Evolutionary conservation across 2,113 vertebrate genomes (phyloP).

Genomic region (Phaethornis superciliosus): DNA sequence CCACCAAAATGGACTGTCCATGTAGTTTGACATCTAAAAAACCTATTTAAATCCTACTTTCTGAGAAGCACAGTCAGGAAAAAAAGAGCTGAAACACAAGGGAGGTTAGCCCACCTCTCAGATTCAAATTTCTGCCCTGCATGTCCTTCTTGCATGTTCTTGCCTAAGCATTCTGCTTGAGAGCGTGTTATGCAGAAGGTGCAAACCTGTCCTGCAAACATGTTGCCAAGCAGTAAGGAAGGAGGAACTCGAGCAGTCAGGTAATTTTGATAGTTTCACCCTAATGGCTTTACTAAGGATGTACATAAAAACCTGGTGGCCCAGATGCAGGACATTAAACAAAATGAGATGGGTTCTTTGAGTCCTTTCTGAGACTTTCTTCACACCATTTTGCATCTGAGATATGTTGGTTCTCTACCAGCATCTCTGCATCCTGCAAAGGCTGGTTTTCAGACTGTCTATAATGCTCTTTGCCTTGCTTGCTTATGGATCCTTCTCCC

Average conservation of each 20-base stretch:
- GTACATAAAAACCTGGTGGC: background rate
- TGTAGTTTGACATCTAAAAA: background rate
- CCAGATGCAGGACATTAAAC: background rate
- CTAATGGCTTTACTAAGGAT: background rate
- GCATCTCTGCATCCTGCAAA: background rate
- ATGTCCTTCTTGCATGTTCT: background rate
- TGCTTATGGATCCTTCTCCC: background rate
- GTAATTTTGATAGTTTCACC: background rate
- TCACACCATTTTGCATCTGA: background rate
- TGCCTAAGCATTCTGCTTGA: background rate
- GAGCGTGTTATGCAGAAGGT: accelerated
- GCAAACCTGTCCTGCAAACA: background rate
- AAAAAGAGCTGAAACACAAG: background rate
- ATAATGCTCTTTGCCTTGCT: background rate
- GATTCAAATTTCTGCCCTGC: background rate
- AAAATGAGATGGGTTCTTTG: background rate
- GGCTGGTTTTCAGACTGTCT: background rate
- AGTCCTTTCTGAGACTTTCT: background rate
- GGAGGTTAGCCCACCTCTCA: background rate
- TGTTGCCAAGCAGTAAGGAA: background rate
- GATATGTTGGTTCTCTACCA: background rate
- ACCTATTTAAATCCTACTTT: background rate
- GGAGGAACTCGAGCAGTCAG: background rate
- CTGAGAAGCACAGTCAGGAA: background rate
- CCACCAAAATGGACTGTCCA: background rate